phyloP scores from a whole-genome alignment of 2,113 vertebrate species.

The Bufo bufo region DNA sequence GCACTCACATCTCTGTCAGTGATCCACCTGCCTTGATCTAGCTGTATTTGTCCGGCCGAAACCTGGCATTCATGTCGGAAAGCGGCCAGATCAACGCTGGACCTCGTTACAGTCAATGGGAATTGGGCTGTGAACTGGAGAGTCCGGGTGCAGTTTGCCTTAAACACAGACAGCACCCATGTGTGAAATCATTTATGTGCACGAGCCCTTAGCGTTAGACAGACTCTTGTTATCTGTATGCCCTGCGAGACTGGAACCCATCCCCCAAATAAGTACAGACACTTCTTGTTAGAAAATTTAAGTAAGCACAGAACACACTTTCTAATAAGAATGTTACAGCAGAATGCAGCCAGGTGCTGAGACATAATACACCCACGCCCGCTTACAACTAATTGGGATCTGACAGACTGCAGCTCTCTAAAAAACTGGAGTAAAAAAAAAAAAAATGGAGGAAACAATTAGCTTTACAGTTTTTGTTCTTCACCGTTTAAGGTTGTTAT shows the following conservation, averaged over 20 bases:
- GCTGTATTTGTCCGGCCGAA: too few species aligned
- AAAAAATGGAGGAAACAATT: slow-evolving; percentile 25
- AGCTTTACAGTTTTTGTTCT: background rate
- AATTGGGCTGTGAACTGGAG: too few species aligned
- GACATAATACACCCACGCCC: slow-evolving; percentile 46
- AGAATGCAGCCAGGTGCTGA: slow-evolving; percentile 32
- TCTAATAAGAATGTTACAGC: slow-evolving; percentile 20
- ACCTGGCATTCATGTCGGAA: too few species aligned
- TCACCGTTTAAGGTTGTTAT: background rate
- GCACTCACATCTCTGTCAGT: too few species aligned
- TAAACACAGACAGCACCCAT: too few species aligned
- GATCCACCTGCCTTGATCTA: too few species aligned
- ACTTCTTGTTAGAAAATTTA: background rate
- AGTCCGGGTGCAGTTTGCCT: too few species aligned
- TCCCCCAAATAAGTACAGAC: background rate
- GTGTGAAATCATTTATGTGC: too few species aligned
- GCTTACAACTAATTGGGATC: slow-evolving; percentile 38
- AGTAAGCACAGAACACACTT: background rate
- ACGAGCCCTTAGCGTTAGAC: too few species aligned
- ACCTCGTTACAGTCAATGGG: too few species aligned
- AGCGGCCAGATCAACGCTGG: too few species aligned
- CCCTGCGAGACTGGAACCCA: background rate
- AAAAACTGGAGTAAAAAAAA: slow-evolving; percentile 9
- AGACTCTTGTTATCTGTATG: too few species aligned
- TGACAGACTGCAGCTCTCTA: background rate